Evolutionary conservation across 1,140 invertebrate species (phyloP), one percentile per base, ranked within the genome.

Genomic region (Dufourea novaeangliae): DNA sequence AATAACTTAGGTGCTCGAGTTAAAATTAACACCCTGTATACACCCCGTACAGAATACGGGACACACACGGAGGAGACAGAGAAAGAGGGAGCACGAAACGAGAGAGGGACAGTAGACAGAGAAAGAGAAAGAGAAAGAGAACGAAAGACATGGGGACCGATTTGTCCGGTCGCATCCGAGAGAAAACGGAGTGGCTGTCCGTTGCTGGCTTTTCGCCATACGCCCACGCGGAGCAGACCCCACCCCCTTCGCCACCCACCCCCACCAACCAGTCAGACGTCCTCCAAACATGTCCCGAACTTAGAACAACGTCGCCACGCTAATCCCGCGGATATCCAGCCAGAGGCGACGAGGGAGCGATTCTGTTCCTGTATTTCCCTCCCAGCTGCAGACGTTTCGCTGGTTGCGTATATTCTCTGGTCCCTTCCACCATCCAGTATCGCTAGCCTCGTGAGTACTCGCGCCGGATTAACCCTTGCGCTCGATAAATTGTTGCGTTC

Each of bases 281-380:
- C 67, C 76, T 14, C 63, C 78, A 68, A 85, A 72, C 75, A 68
- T 71, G 84, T 74, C 82, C 81, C 81, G 72, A 79, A 80, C 82
- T 77, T 82, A 85, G 80, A 78, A 86, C 83, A 85, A 86, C 83
- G 84, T 80, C 84, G 84, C 83, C 84, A 77, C 76, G 61, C 80
- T 86, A 86, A 86, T 86, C 84, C 83, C 61, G 62, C 61, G 70
- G 76, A 79, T 83, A 64, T 75, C 52, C 70, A 17, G 39, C 22
- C 80, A 83, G 80, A 82, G 80, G 68, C 69, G 75, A 6, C 66
- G 52, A n/a, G 80, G 34, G 22, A 82, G 44, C 54, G 54, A 83
- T 75, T 83, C 80, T 74, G 82, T 61, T 44, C 75, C 59, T 61
- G 50, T 20, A 59, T 78, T 78, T 68, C 66, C 46, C 37, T 52